phyloP scores from a whole-genome alignment of 1,140 invertebrate species.

The Anastatus disparis region DNA sequence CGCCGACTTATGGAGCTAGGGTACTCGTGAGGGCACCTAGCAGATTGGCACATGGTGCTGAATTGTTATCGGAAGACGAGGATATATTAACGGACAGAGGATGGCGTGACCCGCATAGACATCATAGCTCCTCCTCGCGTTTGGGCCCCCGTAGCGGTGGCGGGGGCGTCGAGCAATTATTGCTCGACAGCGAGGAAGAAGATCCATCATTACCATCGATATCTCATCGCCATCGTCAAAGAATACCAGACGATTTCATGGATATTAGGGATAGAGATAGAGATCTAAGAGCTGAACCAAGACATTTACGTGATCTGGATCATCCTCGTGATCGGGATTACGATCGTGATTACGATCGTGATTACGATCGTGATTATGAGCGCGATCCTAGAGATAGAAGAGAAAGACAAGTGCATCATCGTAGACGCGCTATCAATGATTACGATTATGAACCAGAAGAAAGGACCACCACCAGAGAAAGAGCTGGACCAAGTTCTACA shows the following conservation, averaged over 20 bases:
- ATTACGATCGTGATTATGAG: constrained; percentile 47
- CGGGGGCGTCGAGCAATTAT: constrained; percentile 59
- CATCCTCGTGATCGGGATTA: constrained; percentile 46
- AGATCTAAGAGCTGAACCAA: neutral
- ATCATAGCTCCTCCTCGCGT: constrained; percentile 40
- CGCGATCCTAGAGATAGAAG: too few species aligned
- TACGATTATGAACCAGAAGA: constrained; percentile 44
- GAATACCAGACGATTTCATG: neutral
- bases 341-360: neutral
- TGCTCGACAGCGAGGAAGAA: constrained; percentile 63
- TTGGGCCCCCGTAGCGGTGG: constrained; percentile 38
- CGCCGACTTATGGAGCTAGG: constrained; percentile 28
- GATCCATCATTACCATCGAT: constrained; percentile 43
- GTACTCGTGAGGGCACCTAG: constrained; percentile 38
- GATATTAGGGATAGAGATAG: neutral
- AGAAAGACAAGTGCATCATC: constrained; percentile 42
- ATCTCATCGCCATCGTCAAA: neutral
- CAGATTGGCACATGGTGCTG: constrained; percentile 48
- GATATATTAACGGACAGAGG: constrained; percentile 56
- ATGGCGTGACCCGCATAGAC: constrained; percentile 54
- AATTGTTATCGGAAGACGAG: constrained; percentile 56
- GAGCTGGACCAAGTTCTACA: too few species aligned
- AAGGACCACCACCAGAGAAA: too few species aligned
- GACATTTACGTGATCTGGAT: too few species aligned
- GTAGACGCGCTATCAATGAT: constrained; percentile 55